Evolutionary conservation across 2,888 invertebrate species (phyloP).

Genomic region (Protophormia terraenovae): DNA sequence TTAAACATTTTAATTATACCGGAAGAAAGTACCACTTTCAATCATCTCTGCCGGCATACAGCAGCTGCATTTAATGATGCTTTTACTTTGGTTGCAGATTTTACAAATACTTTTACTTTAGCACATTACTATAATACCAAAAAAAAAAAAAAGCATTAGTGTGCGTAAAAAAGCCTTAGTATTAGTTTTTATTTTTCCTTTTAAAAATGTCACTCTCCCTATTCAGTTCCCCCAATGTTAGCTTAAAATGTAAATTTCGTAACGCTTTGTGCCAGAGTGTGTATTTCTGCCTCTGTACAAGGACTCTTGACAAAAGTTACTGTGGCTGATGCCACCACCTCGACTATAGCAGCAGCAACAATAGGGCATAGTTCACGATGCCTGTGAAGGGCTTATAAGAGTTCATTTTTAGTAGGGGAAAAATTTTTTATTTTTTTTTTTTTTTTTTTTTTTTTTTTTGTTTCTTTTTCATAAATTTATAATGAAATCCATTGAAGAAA

Average conservation of each 20-base stretch:
- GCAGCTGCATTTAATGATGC: constrained; percentile 2
- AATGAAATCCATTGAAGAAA: constrained; percentile 39
- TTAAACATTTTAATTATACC: background rate
- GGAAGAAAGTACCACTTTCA: background rate
- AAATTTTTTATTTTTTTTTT: background rate
- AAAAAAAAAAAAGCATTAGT: background rate
- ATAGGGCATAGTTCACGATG: constrained; percentile 64
- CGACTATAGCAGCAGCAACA: constrained; percentile 35
- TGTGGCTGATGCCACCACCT: constrained; percentile 37
- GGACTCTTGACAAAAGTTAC: constrained; percentile 63
- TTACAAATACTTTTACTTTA: background rate
- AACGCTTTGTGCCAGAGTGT: background rate
- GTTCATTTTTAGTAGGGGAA: constrained; percentile 69
- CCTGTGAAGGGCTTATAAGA: constrained; percentile 49
- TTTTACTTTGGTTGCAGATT: background rate
- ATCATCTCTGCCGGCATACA: background rate
- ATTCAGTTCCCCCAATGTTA: constrained; percentile 13
- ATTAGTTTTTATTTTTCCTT: constrained; percentile 19
- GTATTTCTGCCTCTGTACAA: constrained; percentile 23
- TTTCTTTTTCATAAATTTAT: constrained; percentile 41
- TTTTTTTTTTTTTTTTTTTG: too few species aligned
- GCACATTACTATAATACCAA: background rate
- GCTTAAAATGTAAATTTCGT: constrained; percentile 56
- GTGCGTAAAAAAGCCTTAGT: background rate
- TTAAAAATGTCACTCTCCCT: constrained; percentile 46